Evolutionary conservation across 2,888 invertebrate species (phyloP), one percentile per base, ranked within the genome.

Genomic region (Atethmia centrago): DNA sequence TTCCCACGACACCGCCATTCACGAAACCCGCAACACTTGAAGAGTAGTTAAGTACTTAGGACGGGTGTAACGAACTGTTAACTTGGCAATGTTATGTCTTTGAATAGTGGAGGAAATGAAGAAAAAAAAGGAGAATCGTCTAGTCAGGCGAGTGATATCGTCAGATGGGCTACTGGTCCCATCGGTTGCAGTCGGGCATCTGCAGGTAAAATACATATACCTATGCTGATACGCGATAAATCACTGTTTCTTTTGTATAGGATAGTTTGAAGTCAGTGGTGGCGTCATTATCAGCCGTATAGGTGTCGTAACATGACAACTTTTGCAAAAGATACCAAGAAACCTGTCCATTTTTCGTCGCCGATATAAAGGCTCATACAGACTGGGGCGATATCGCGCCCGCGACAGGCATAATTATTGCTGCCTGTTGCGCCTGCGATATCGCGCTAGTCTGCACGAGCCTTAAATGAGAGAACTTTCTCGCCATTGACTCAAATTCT

Each of bases 1-100:
- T 93, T 94, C 94, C 88, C 94, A 94, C 93, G 92, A 83, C 73
- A 40, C 77, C 55, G 75, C 85, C 88, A 88, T 88, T 88, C 87
- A 88, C 74, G 79, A 84, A 87, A 85, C 83, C 76, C 77, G 75
- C 72, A 82, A 82, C 78, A 85, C 74, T 80, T 81, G 59, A 65
- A 68, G 72, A 69, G 67, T 82, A 74, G 49, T 72, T 63, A 70
- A 66, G 62, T 80, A 80, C 83, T 82, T 81, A 83, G 82, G 82
- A 83, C 80, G 78, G 79, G 79, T 72, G 82, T 83, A 86, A 88
- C 82, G 84, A 86, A 79, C 77, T 69, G 55, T 62, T 72, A 80
- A 80, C 59, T 68, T 68, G 40, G 10, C 28, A 55, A 65, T 67
- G 59, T 25, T 69, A n/a, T 42, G 31, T 78, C 1, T 69, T 31